Evolutionary conservation across 2,888 invertebrate genomes (phyloP), one percentile per base, ranked within the genome.

Genomic region (Incurvaria masculella): DNA sequence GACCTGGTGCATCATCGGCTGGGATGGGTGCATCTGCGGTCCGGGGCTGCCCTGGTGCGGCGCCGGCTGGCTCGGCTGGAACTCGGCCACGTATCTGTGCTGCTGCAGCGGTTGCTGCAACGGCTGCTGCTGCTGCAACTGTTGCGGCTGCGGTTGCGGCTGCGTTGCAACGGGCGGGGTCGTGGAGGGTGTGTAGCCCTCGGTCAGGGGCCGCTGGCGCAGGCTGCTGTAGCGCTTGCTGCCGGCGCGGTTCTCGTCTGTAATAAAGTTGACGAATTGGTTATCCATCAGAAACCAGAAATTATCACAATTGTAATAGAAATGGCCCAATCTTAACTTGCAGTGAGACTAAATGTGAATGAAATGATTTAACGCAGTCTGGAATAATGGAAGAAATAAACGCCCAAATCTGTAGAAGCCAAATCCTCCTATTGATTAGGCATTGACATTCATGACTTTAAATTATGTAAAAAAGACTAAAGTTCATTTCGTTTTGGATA

Each of bases 151-250:
- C n/a, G 49, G 57, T 33, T 51, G 60, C 11, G 55, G 62, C n/a
- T 53, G 61, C 19, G 54, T 59, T 4, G 11, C 23, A 10, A 39
- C 14, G 3, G 55, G 61, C 44, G 61, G 65, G 49, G 69, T 72
- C 18, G 39, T 18, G 16, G n/a, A 4, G 21, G 72, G 71, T 41
- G 72, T 55, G 56, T 79, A 78, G 0, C 80, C 66, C 49, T 84
- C 84, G 2, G 81, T 81, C 23, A 84, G 65, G 1, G 83, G 82
- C 16, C 84, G 67, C 56, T 84, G 84, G 27, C 84, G 68, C 17
- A 81, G 57, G 49, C 79, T 81, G 55, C 81, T 82, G 66, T 84
- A 84, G 14, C 83, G 67, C 56, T 84, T 84, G 49, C 81, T 79
- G 16, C 82, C 81, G 14, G 70, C 70, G 17, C 71, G 66, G 10